Base-by-base conservation (phyloP, 2,113 vertebrate genomes). In the Colaptes auratus region DNA sequence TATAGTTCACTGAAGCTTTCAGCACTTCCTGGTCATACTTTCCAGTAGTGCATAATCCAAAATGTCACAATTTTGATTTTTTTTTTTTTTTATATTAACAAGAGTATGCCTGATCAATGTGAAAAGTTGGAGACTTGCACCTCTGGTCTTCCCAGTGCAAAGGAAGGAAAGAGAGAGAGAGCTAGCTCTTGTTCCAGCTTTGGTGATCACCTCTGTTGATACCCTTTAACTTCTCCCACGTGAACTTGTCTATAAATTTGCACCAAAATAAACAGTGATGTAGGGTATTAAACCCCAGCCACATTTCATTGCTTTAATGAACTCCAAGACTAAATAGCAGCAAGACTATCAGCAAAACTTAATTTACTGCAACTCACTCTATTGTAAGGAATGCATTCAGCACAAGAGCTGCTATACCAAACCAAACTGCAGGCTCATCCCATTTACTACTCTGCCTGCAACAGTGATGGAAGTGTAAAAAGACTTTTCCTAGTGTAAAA, bases 351-450 rank as follows among this genome's bases (percentile, higher is more conserved):
- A 36, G 71, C 84, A 70, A 91, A 90, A 64, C 24, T 27, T n/a
- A 70, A 73, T 69, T 87, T 79, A n/a, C 89, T 85, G 39, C 46
- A 61, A 17, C 48, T 76, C 50, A 39, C 31, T 55, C 27, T 89
- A 52, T 58, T 89, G 39, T 66, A 94, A 90, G 30, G 85, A 76
- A 91, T 35, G n/a, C n/a, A 79, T 85, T 92, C 67, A 65, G 55
- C 50, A 36, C 18, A 65, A 72, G 44, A 76, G n/a, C 55, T 79
- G 13, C 86, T 69, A 50, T 64, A 53, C 36, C 87, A 44, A 53
- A 59, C 76, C 70, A 87, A 76, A 58, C 35, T 1, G 1, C 44
- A 81, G 82, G n/a, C 85, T 92, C 74, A 85, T 95, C 74, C 58
- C 42, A 25, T 79, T 69, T 79, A 82, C 44, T 91, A 86, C 60